Base-by-base conservation (phyloP, 2,888 invertebrate species). In the Automeris io region DNA sequence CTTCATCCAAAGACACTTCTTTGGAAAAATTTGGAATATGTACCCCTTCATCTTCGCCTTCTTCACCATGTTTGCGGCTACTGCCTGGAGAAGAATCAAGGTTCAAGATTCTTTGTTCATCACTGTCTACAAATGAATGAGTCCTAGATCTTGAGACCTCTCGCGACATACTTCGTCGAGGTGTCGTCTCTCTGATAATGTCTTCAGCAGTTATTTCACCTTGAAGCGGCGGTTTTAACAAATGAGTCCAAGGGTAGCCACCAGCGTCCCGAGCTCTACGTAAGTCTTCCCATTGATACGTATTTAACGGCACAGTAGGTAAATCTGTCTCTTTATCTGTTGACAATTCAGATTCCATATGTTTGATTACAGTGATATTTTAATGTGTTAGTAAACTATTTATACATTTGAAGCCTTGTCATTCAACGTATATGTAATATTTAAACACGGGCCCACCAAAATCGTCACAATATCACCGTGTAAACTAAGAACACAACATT, bases 231-330 rank as follows among this genome's bases (percentile, higher is more conserved):
- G 85, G 88, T 69, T 93, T 93, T 57, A 91, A 87, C 18, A 94
- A 76, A 72, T 93, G 90, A 8, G 94, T 94, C 93, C 94, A 94
- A 51, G 94, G 94, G 65, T 94, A 94, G 32, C 91, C 91, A 46
- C 94, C 94, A 65, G 89, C 88, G 57, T 89, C 88, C 74, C 91
- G 90, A 53, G 91, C 89, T 67, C 92, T 87, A 57, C 90, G 82
- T 26, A 94, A 79, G 74, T 94, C 94, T 79, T 94, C 94, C 94
- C 94, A 94, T 83, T 90, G 89, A 75, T 94, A 94, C 37, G 93
- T 93, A 74, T 92, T 91, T 57, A 92, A 87, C 45, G 93, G 93
- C 57, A 92, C 88, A 49, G 91, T 90, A 51, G 93, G 93, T 57
- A 70, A 58, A 56, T 66, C 67, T 72, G 72, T 76, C 49, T 72